phyloP scores from a whole-genome alignment of 1,140 invertebrate species.

The Drosophila lowei region DNA sequence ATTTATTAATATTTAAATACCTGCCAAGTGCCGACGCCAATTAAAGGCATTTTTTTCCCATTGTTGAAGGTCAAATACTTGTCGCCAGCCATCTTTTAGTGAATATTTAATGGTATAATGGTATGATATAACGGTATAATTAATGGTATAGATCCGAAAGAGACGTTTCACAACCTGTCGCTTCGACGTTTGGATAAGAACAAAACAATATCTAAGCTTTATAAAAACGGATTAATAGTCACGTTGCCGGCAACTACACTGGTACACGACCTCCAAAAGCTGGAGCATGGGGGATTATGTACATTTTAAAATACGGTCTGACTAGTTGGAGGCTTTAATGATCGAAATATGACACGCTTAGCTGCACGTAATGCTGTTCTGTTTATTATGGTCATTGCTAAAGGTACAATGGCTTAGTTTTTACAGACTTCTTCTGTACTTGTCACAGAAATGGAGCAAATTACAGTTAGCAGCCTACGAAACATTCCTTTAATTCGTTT shows the following conservation, averaged over 20 bases:
- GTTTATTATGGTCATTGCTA: too few relatives aligned
- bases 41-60: constrained; percentile 87
- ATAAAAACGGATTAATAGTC: background rate
- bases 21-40: constrained; percentile 92
- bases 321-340: background rate
- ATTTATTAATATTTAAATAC: constrained; percentile 82
- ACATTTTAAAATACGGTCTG: background rate
- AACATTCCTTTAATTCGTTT: too few relatives aligned
- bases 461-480: too few relatives aligned
- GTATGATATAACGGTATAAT: too few relatives aligned
- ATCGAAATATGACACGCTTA: too few relatives aligned
- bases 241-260: background rate
- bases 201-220: background rate
- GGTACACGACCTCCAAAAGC: too few relatives aligned
- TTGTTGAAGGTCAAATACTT: constrained; percentile 75
- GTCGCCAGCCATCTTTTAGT: constrained; percentile 58
- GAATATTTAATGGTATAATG: background rate
- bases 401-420: too few relatives aligned
- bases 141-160: constrained; percentile 1
- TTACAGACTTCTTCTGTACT: too few relatives aligned
- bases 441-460: too few relatives aligned
- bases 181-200: constrained; percentile 1
- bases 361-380: too few relatives aligned
- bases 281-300: background rate
- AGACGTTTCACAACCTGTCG: constrained; percentile 4